Conservation (phyloP, 2,888 invertebrate genomes). For the Eupeodes luniger region DNA sequence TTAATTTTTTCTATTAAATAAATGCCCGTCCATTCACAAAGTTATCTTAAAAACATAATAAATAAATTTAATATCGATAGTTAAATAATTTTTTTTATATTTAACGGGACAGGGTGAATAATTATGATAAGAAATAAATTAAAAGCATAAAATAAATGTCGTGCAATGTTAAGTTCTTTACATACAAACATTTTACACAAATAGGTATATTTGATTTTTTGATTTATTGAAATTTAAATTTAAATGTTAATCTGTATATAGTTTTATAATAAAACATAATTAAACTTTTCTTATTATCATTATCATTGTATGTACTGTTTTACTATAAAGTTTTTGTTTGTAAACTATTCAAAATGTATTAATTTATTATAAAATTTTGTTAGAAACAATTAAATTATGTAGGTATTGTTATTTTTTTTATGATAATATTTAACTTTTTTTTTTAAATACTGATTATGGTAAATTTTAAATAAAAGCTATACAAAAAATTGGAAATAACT, state of each 20-base stretch:
- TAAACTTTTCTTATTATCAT: background rate
- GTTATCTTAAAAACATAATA: constrained; percentile 56
- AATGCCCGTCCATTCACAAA: constrained; percentile 73
- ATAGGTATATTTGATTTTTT: constrained; percentile 32
- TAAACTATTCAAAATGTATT: constrained; percentile 50
- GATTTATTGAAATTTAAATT: constrained; percentile 51
- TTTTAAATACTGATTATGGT: constrained; percentile 50
- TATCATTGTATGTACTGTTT: constrained; percentile 25
- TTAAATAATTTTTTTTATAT: constrained; percentile 70
- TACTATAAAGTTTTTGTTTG: constrained; percentile 38
- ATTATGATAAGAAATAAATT: constrained; percentile 44
- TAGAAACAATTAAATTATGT: constrained; percentile 50
- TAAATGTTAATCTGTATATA: constrained; percentile 62
- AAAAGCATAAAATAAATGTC: constrained; percentile 59
- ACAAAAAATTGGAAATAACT: constrained; percentile 45
- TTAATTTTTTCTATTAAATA: constrained; percentile 58
- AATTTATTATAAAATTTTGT: constrained; percentile 54
- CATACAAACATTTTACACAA: constrained; percentile 52
- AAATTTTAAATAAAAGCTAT: constrained; percentile 61
- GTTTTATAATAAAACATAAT: constrained; percentile 10
- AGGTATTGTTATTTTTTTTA: constrained; percentile 59
- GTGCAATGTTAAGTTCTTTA: constrained; percentile 74
- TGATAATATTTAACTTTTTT: constrained; percentile 52
- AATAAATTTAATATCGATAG: constrained; percentile 69
- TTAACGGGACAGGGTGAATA: constrained; percentile 72